Conservation (phyloP, 2,888 invertebrate genomes). For the Ennomos quercinarius region DNA sequence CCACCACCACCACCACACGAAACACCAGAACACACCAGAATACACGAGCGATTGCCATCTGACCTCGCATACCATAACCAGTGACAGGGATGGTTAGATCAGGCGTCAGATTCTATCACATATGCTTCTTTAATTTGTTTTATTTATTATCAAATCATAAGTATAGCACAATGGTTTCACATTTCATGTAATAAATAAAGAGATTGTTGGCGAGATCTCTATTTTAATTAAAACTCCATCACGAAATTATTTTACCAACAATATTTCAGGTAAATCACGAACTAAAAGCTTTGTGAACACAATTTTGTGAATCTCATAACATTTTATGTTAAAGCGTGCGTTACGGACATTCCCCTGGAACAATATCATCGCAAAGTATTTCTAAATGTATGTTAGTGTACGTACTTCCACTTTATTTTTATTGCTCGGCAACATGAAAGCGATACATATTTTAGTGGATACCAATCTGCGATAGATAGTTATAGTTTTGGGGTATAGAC, state of each 20-base stretch:
- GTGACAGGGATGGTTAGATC: too few species aligned
- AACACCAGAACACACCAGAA: too few species aligned
- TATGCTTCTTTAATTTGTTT: too few species aligned
- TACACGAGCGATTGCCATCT: too few species aligned
- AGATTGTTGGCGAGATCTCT: neutral
- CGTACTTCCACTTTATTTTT: slow-evolving; percentile 21
- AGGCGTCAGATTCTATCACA: too few species aligned
- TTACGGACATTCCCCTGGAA: slow-evolving; percentile 18
- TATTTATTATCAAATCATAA: too few species aligned
- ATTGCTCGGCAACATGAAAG: slow-evolving; percentile 21
- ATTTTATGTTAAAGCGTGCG: slow-evolving; percentile 25
- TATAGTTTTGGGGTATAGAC: neutral
- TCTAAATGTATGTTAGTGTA: slow-evolving; percentile 19
- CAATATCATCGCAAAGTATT: slow-evolving; percentile 25
- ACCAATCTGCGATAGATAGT: slow-evolving; percentile 14
- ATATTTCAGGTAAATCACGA: slow-evolving; percentile 12
- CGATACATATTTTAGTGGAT: slow-evolving; percentile 25
- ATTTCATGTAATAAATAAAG: neutral
- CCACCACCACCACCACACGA: too few species aligned
- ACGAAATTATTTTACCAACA: slow-evolving; percentile 3
- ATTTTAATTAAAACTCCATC: slow-evolving; percentile 13
- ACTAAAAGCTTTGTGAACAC: slow-evolving; percentile 16
- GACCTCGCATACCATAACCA: too few species aligned
- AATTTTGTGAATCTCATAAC: slow-evolving; percentile 21
- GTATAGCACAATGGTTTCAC: too few species aligned